These are phyloP conservation scores for Chrysomallon squamiferum DNA, from an alignment of 1,140 invertebrate species.

Conservation along the genomic window DNA sequence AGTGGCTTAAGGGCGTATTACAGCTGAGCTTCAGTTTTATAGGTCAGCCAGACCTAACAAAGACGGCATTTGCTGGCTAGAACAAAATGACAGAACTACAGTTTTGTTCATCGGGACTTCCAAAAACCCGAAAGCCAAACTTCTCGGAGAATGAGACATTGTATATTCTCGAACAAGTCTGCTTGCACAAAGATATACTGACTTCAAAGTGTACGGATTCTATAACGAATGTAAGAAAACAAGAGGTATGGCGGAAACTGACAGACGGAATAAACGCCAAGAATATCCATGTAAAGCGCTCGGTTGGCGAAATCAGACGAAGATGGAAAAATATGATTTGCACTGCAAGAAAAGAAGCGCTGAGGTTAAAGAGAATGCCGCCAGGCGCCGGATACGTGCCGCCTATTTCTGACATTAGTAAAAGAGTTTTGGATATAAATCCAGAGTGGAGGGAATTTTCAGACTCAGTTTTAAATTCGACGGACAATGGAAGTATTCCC, in stretches of 20 bases:
- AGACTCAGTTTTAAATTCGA: neutral
- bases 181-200: neutral
- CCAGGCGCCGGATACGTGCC: neutral
- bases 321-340: conserved; percentile 3
- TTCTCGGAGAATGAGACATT: neutral
- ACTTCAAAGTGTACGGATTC: neutral
- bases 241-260: neutral
- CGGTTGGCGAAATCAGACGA: neutral
- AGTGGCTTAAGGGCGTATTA: too few species aligned
- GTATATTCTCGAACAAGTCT: neutral
- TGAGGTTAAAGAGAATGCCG: neutral
- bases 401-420: neutral
- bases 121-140: conserved; percentile 4
- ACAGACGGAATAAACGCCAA: neutral
- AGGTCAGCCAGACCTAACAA: too few species aligned
- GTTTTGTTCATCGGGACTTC: neutral
- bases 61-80: too few species aligned
- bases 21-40: too few species aligned
- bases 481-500: neutral
- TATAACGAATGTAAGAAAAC: neutral
- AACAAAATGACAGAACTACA: too few species aligned
- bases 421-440: neutral
- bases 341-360: neutral
- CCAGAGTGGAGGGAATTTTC: conserved; percentile 1
- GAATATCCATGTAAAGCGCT: neutral